These are phyloP conservation scores for Drosophila mayaguana DNA, from an alignment of 2,888 invertebrate genomes.

Conservation along the genomic window DNA sequence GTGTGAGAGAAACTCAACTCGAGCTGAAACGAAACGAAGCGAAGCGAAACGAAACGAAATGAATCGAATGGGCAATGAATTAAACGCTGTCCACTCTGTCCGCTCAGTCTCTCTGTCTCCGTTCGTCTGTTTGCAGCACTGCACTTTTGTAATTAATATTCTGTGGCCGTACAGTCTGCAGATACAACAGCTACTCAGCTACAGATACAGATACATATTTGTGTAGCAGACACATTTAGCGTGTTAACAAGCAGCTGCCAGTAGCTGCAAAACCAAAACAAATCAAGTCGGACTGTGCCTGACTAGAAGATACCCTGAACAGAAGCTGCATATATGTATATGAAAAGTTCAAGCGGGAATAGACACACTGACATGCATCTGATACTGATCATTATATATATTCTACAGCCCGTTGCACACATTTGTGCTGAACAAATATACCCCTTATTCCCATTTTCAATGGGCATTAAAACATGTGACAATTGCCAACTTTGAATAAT, in stretches of 20 bases:
- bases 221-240: constrained; percentile 58
- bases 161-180: constrained; percentile 61
- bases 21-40: not conserved
- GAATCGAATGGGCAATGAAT: constrained; percentile 33
- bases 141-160: constrained; percentile 72
- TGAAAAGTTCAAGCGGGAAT: not conserved
- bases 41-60: constrained; percentile 7
- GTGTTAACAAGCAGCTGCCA: constrained; percentile 69
- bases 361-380: not conserved
- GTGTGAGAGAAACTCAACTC: constrained; percentile 60
- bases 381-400: not conserved
- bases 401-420: not conserved
- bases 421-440: constrained; percentile 12
- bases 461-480: constrained; percentile 42
- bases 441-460: not conserved
- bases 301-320: not conserved
- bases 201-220: constrained; percentile 41
- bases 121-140: constrained; percentile 14
- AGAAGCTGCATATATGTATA: not conserved
- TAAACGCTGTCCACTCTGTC: constrained; percentile 12
- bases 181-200: constrained; percentile 18
- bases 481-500: constrained; percentile 68
- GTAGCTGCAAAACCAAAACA: constrained; percentile 11
- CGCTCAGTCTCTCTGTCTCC: constrained; percentile 10
- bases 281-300: not conserved